Evolutionary conservation across 2,113 vertebrate genomes (phyloP), one percentile per base, ranked within the genome.

Genomic region (Ancistrus triradiatus): DNA sequence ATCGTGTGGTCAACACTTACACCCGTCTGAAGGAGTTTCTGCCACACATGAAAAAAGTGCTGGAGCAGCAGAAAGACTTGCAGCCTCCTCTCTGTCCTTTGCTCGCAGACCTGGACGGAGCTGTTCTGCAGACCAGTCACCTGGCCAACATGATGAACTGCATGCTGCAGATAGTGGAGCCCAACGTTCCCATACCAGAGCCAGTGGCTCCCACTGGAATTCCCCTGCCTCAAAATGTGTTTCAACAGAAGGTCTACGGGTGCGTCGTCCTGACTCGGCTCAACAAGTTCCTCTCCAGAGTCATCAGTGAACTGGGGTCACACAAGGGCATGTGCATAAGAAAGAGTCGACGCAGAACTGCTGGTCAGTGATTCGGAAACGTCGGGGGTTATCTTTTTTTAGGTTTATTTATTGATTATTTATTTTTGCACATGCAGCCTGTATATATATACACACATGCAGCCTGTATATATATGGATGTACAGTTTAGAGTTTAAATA

Each of bases 161-260:
- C 15, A 19, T 82, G 18, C 79, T 86, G 25, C 77, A 80, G 72
- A 59, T 37, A 15, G 27, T 85, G 62, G 82, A 81, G 75, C 86
- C 87, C 18, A 89, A 89, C 61, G 66, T 81, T 61, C 80, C 77
- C 0, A 2, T 76, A 4, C 76, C 74, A 1, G 80, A 85, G 37
- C 81, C 79, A 0, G 77, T 72, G 1, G 77, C 59, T 3, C 68
- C 82, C 0, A 84, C 81, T 0, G 61, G 69, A 59, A 62, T 84
- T 57, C 83, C 83, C 4, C 78, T 78, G 0, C 59, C 84, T 2
- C 81, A 83, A 69, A 87, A 87, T 31, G 35, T 80, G 49, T 89
- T 89, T 75, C 85, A 87, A 73, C 85, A 89, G 78, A 89, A 89
- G 73, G 76, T 87, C 19, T 88, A 89, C 2, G 87, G 85, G 61